Percentiles rank a stretch among this genome's conserved stretches.
Evolutionary conservation across 1,140 invertebrate species (phyloP).

Genomic region (Antheraea mylitta): DNA sequence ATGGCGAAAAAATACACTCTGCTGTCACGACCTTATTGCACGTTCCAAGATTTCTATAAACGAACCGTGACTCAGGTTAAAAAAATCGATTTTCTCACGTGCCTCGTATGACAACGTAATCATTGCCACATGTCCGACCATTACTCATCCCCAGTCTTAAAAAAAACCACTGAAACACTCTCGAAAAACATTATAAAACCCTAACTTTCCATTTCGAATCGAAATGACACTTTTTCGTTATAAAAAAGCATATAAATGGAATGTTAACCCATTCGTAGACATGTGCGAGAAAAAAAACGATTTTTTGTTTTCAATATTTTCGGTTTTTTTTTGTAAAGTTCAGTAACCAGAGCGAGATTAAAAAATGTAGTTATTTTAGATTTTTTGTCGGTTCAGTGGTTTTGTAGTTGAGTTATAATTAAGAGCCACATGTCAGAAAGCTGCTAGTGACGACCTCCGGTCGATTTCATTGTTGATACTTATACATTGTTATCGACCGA

Average conservation of each 20-base stretch:
- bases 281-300: slow-evolving; percentile 52
- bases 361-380: slow-evolving; percentile 70
- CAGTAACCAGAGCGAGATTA: slow-evolving; percentile 75
- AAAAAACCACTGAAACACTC: slow-evolving; percentile 42
- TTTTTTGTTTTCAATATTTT: slow-evolving; percentile 8
- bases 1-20: too few relatives aligned
- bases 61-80: slow-evolving; percentile 7
- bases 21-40: too few relatives aligned
- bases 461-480: slow-evolving; percentile 34
- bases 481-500: too few relatives aligned
- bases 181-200: slow-evolving; percentile 60
- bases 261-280: slow-evolving; percentile 72
- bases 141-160: slow-evolving; percentile 52
- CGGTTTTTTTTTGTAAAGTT: slow-evolving; percentile 48
- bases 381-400: slow-evolving; percentile 71
- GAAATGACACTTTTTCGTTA: slow-evolving; percentile 64
- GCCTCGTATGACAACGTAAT: slow-evolving; percentile 56
- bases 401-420: slow-evolving; percentile 68
- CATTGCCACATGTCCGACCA: slow-evolving; percentile 57
- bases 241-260: slow-evolving; percentile 35
- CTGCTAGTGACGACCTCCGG: slow-evolving; percentile 26
- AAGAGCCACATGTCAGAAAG: slow-evolving; percentile 67
- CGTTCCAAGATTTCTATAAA: slow-evolving; percentile 30
- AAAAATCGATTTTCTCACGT: slow-evolving; percentile 67
- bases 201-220: slow-evolving; percentile 73